phyloP scores from a whole-genome alignment of 2,797 vertebrate genomes.

The Buceros bicornis region DNA sequence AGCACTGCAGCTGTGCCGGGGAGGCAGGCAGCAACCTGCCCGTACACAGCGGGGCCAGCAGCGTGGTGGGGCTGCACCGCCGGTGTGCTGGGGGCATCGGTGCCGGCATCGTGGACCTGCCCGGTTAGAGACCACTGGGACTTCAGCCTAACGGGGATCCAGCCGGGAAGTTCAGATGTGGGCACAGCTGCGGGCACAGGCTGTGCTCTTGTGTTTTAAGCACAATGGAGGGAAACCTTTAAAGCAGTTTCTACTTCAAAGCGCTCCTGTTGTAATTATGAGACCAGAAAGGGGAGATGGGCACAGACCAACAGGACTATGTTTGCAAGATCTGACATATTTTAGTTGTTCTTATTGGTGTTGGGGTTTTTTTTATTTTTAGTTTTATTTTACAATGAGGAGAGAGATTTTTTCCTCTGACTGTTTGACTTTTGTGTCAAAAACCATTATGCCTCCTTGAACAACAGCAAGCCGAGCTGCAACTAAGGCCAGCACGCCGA shows the following conservation, averaged over 20 bases:
- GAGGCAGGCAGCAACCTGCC: not conserved
- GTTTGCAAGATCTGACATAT: not conserved
- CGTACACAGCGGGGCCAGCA: fast-evolving
- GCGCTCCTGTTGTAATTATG: not conserved
- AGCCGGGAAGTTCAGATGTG: not conserved
- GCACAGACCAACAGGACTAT: not conserved
- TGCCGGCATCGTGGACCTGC: fast-evolving
- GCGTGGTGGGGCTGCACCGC: not conserved
- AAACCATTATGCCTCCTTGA: not conserved
- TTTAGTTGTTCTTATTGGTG: not conserved
- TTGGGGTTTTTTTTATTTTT: not conserved
- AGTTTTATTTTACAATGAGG: not conserved
- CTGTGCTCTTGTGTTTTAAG: not conserved
- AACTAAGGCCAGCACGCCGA: not conserved
- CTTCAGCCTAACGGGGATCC: not conserved
- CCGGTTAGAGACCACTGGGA: not conserved
- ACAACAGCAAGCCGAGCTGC: not conserved
- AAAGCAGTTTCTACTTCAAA: slow-evolving; percentile 5
- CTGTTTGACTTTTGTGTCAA: not conserved
- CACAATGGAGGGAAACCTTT: not conserved
- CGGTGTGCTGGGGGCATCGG: fast-evolving
- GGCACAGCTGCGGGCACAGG: fast-evolving
- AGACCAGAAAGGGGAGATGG: not conserved
- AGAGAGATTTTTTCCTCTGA: not conserved
- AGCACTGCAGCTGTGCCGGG: not conserved